phyloP scores from a whole-genome alignment of 2,888 invertebrate species.

The Lasioglossum morio region DNA sequence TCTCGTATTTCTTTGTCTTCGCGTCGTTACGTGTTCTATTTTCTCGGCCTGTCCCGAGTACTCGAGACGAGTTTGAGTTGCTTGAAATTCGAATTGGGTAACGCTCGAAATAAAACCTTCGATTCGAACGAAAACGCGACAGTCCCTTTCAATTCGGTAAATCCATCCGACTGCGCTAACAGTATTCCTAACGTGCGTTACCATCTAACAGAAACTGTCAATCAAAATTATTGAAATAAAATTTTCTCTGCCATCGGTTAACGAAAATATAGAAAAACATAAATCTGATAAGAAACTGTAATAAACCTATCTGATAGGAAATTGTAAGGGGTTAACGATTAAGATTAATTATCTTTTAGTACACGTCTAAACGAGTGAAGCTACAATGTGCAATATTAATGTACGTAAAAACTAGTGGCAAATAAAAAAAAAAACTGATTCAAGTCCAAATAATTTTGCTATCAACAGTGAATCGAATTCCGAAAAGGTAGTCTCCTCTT shows the following conservation, averaged over 20 bases:
- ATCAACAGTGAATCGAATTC: neutral
- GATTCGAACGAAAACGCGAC: neutral
- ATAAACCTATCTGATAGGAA: neutral
- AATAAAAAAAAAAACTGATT: neutral
- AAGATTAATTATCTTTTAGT: neutral
- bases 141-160: neutral
- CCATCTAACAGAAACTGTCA: neutral
- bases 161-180: neutral
- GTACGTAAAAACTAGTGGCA: neutral
- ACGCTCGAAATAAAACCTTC: neutral
- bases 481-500: neutral
- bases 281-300: neutral
- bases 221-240: neutral
- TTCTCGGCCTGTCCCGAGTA: neutral
- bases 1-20: conserved; percentile 67
- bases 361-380: neutral
- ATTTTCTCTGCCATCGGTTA: neutral
- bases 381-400: neutral
- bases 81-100: neutral
- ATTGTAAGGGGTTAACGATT: neutral
- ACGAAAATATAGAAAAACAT: neutral
- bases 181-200: neutral
- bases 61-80: neutral
- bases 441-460: neutral
- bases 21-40: conserved; percentile 29